phyloP scores from a whole-genome alignment of 2,797 vertebrate genomes.

The Gorsachius magnificus region DNA sequence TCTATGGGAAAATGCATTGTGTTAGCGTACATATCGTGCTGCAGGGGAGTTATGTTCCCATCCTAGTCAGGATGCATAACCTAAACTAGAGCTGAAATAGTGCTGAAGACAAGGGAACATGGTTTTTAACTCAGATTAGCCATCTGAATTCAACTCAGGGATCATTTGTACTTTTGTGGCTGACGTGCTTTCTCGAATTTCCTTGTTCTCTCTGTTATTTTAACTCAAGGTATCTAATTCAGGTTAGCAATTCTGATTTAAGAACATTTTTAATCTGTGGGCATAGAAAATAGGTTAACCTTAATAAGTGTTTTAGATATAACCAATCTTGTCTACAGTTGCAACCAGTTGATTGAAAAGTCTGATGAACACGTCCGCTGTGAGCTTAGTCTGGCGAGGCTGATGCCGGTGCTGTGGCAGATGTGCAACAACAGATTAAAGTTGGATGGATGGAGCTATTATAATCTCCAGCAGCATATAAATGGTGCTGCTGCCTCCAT shows the following conservation, averaged over 20 bases:
- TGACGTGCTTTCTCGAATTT: not conserved
- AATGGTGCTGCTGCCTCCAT: conserved; percentile 4
- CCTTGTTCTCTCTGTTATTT: not conserved
- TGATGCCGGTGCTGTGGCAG: not conserved
- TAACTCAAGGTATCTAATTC: not conserved
- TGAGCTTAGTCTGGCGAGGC: not conserved
- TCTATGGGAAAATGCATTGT: not conserved
- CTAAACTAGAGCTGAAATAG: not conserved
- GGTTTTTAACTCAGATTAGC: not conserved
- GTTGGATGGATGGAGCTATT: conserved; percentile 6
- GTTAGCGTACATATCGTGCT: not conserved
- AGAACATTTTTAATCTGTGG: not conserved
- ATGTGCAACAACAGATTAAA: conserved; percentile 10
- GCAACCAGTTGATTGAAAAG: not conserved
- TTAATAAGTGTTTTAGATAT: not conserved
- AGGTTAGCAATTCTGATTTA: not conserved
- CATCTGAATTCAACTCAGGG: not conserved
- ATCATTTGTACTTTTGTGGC: not conserved
- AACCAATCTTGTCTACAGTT: not conserved
- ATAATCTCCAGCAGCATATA: not conserved
- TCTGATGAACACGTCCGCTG: not conserved
- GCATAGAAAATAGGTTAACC: not conserved
- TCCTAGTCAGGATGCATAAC: not conserved
- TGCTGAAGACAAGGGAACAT: not conserved
- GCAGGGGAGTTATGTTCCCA: not conserved